Evolutionary conservation across 2,113 vertebrate genomes (phyloP).

Genomic region (Parotia lawesii): DNA sequence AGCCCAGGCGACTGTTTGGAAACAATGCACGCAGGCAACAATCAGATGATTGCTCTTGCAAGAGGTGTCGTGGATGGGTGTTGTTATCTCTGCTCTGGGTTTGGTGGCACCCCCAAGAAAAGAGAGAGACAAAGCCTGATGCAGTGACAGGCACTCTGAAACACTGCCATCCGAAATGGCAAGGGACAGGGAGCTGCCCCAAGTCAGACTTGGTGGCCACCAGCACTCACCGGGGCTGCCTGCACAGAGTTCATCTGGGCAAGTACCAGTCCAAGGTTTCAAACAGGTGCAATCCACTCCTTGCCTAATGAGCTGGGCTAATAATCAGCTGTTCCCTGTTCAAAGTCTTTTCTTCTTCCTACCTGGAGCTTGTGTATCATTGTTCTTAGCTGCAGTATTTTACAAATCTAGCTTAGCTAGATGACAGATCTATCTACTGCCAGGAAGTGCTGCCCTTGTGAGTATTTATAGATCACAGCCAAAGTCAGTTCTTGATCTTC

Average conservation of each 20-base stretch:
- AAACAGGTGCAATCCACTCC: neutral
- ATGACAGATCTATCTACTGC: neutral
- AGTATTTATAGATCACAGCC: conserved; percentile 9
- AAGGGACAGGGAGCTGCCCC: neutral
- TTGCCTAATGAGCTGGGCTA: neutral
- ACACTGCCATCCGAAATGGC: fast-evolving
- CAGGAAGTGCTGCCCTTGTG: neutral
- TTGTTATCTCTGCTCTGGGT: neutral
- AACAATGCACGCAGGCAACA: fast-evolving
- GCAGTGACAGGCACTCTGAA: neutral
- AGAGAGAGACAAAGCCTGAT: neutral
- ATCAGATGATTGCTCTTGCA: neutral
- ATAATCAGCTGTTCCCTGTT: neutral
- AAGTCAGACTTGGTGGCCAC: neutral
- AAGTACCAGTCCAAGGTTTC: neutral
- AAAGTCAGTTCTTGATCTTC: conserved; percentile 30
- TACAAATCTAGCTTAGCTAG: neutral
- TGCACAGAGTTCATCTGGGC: neutral
- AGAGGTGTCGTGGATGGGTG: neutral
- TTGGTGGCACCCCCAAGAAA: neutral
- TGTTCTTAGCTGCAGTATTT: neutral
- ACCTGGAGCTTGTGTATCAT: neutral
- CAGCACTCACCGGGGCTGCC: neutral
- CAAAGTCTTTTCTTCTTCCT: neutral
- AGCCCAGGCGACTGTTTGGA: neutral